These are phyloP conservation scores for Pardalotus punctatus DNA, from an alignment of 2,113 vertebrate genomes.

Conservation along the genomic window DNA sequence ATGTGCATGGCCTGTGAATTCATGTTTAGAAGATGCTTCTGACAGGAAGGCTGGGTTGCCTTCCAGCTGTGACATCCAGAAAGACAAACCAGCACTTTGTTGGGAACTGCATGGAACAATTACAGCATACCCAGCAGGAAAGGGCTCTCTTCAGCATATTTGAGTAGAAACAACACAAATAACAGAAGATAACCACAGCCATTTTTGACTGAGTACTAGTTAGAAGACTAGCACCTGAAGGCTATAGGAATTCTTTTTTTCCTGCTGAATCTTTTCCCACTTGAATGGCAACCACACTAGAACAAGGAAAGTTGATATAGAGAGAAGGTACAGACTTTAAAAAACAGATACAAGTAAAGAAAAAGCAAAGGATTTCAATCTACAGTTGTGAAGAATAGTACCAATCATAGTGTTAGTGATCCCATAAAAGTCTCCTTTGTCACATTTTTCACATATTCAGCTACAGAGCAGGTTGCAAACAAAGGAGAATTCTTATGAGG, in stretches of 20 bases:
- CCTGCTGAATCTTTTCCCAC: not conserved
- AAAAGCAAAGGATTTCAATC: not conserved
- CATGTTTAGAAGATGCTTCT: not conserved
- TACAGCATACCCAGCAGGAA: not conserved
- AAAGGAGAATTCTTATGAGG: constrained; percentile 3
- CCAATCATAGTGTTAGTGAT: not conserved
- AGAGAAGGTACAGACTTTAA: not conserved
- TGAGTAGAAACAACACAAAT: not conserved
- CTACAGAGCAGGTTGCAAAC: constrained; percentile 1
- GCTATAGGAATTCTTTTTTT: not conserved
- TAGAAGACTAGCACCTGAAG: not conserved
- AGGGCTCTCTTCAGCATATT: not conserved
- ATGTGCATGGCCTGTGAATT: not conserved
- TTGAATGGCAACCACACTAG: not conserved
- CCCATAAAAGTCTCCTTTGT: not conserved
- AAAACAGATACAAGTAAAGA: not conserved
- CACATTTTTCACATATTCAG: not conserved
- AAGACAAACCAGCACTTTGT: not conserved
- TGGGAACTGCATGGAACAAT: not conserved
- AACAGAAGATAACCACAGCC: not conserved
- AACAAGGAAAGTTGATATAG: not conserved
- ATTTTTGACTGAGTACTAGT: not conserved
- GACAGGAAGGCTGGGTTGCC: not conserved
- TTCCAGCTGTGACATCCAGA: not conserved
- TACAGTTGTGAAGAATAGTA: not conserved